Evolutionary conservation across 2,797 vertebrate genomes (phyloP).

Genomic region (Poecilia picta): DNA sequence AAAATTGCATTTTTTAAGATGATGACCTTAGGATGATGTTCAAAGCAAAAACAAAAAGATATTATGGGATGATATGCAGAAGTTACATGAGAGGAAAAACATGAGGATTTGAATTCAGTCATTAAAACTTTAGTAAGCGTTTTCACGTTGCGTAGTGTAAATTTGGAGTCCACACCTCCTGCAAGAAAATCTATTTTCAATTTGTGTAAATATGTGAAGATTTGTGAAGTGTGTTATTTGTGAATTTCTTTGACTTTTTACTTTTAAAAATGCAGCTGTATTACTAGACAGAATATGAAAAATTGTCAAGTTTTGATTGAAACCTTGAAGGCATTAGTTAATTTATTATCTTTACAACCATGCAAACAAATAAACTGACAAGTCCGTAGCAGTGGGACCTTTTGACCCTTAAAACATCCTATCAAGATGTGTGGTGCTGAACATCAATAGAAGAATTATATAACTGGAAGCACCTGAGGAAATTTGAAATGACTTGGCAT

Average conservation of each 20-base stretch:
- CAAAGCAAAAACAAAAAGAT: too few relatives aligned
- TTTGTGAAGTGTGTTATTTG: not conserved
- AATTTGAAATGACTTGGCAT: slow-evolving; percentile 52
- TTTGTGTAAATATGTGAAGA: not conserved
- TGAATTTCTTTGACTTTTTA: too few relatives aligned
- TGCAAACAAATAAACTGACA: not conserved
- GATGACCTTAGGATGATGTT: not conserved
- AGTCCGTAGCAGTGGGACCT: not conserved
- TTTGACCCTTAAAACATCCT: not conserved
- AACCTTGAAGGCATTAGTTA: not conserved
- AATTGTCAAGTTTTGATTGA: not conserved
- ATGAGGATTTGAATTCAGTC: too few relatives aligned
- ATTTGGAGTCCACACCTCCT: too few relatives aligned
- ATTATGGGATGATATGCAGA: too few relatives aligned
- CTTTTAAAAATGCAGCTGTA: not conserved
- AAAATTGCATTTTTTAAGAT: not conserved
- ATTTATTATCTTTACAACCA: not conserved
- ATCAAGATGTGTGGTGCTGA: slow-evolving; percentile 4
- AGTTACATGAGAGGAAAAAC: too few relatives aligned
- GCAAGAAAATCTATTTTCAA: too few relatives aligned
- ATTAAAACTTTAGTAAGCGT: too few relatives aligned
- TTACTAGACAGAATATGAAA: not conserved
- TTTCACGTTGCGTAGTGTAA: too few relatives aligned
- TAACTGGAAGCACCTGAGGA: slow-evolving; percentile 36
- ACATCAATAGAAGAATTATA: not conserved